Base-by-base conservation (phyloP, 1,140 invertebrate genomes). In the Cydia fagiglandana region DNA sequence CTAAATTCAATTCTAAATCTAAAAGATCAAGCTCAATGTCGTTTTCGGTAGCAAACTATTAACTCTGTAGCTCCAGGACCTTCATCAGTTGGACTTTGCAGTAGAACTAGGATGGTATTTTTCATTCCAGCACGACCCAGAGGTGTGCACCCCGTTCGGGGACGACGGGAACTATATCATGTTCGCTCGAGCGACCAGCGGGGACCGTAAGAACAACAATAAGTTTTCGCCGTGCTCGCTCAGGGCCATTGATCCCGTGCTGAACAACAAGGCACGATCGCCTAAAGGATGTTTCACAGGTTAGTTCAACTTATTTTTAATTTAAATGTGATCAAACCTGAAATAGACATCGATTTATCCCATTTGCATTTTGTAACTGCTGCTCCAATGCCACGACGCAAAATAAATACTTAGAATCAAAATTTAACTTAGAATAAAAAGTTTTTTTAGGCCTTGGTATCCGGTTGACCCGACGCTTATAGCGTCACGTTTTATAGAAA, bases 131-230 rank as follows among this genome's bases (percentile, higher is more conserved):
- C 98, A 99, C 88, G 99, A 99, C 94, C 98, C 98, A 9, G 96
- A 98, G 93, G 94, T 96, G 81, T 98, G 98, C 89, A 97, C 97
- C 28, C 97, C 97, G 5, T 97, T 98, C 75, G 97, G 97, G 68
- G 96, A 98, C 87, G 96, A 98, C 93, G 98, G 98, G 20, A 99
- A 99, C 94, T 99, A 97, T 92, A 99, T 99, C 85, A 99, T 99
- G 98, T 99, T 99, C 90, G 97, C 97, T 2, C 95, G 97, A 78
- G 98, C 98, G 41, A 99, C 98, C 50, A 98, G 98, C 80, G 98
- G 98, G 24, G 98, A 99, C 93, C 97, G 98, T 88, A 96, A 96
- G 86, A 99, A 99, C 93, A 99, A 99, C 93, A 98, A 98, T 91
- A 96, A 97, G 86, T 99, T 99, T 91, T 98, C 97, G 28, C 96